These are phyloP conservation scores for Sphyrna mokarran DNA, from an alignment of 2,113 vertebrate species.

Conservation along the genomic window DNA sequence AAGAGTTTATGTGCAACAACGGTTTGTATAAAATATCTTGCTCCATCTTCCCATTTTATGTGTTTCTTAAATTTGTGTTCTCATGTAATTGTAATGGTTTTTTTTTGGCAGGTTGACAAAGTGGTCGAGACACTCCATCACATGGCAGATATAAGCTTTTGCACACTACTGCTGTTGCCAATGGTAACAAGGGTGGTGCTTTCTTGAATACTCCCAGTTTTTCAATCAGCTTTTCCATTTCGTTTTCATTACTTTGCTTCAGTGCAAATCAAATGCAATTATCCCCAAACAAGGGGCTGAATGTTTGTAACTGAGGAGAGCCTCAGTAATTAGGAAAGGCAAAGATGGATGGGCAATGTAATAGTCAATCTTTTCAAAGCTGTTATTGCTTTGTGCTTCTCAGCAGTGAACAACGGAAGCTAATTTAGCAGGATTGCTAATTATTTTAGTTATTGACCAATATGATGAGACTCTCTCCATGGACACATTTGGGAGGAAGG, in stretches of 20 bases:
- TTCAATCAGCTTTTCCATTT: neutral
- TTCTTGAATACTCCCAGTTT: neutral
- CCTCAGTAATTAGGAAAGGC: neutral
- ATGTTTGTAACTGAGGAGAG: neutral
- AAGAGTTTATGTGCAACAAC: neutral
- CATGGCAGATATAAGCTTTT: neutral
- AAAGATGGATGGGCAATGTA: neutral
- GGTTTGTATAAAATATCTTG: neutral
- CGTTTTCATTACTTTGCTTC: neutral
- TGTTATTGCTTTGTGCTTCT: neutral
- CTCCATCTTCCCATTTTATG: neutral
- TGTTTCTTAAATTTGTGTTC: neutral
- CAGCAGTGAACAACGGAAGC: neutral
- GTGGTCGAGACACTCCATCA: neutral
- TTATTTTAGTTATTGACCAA: constrained; percentile 6
- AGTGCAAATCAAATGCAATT: neutral
- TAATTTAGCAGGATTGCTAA: neutral
- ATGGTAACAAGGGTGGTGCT: neutral
- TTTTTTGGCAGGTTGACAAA: neutral
- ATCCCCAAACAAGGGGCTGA: neutral
- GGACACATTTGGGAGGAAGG: neutral
- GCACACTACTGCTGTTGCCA: neutral
- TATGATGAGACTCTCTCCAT: neutral
- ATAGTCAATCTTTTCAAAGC: neutral
- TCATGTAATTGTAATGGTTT: neutral